phyloP scores from a whole-genome alignment of 2,113 vertebrate species.

The Caretta caretta region DNA sequence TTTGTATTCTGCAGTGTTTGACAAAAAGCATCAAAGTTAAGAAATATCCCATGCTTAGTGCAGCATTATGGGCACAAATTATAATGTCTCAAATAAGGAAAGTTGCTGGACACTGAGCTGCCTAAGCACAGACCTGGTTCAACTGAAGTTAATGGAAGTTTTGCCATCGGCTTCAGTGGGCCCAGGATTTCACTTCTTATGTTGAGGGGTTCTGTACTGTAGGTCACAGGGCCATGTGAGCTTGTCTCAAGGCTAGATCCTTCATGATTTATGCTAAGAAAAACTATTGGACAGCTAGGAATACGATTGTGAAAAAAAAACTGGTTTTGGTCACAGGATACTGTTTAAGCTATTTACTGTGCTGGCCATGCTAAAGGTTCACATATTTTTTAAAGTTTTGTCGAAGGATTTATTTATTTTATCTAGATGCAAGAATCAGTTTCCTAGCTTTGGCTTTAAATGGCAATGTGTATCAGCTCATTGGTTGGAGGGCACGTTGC shows the following conservation, averaged over 20 bases:
- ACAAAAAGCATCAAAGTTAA: background rate
- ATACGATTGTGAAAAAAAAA: background rate
- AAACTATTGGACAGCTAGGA: background rate
- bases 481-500: background rate
- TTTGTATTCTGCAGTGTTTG: background rate
- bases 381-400: background rate
- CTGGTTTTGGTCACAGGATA: background rate
- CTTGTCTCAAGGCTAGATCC: background rate
- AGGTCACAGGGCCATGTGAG: background rate
- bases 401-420: background rate
- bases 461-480: background rate
- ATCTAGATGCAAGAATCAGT: background rate
- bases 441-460: background rate
- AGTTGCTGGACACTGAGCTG: background rate
- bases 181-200: accelerated
- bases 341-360: background rate
- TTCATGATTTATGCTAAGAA: background rate
- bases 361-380: background rate
- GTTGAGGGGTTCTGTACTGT: accelerated
- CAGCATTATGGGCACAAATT: background rate
- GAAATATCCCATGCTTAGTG: background rate
- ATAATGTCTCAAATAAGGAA: background rate
- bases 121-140: background rate
- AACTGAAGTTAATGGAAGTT: background rate
- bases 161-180: background rate